A percentile compares a stretch with the other conserved stretches of the same genome.
phyloP scores from a whole-genome alignment of 2,888 invertebrate genomes.

The Adineta ricciae region DNA sequence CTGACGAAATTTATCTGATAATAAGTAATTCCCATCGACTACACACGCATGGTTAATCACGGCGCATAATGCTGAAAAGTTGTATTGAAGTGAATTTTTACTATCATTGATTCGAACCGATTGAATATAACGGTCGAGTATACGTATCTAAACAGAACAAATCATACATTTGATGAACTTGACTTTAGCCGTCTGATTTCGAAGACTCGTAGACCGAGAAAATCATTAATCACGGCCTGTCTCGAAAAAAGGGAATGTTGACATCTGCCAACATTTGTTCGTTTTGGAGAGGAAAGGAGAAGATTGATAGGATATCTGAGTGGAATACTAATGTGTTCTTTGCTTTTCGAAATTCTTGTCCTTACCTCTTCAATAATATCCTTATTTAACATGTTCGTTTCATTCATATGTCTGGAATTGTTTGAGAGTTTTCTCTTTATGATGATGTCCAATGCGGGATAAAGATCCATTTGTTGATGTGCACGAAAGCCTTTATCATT shows the following conservation, averaged over 20 bases:
- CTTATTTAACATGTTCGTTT: background rate
- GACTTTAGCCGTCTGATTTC: no score
- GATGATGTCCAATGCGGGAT: background rate
- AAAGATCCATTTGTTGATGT: background rate
- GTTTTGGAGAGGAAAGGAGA: no score
- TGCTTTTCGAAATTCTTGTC: background rate
- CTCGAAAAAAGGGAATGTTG: no score
- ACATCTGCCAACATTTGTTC: no score
- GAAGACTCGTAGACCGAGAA: no score
- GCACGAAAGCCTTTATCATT: background rate
- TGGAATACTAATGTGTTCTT: background rate
- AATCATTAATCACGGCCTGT: no score
- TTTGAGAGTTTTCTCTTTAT: background rate
- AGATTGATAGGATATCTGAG: background rate
- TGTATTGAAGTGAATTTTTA: background rate
- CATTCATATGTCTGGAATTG: background rate
- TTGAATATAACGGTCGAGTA: background rate
- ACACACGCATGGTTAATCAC: background rate
- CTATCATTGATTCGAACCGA: background rate
- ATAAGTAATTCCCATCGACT: conserved; percentile 2
- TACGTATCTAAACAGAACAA: background rate
- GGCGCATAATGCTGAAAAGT: background rate
- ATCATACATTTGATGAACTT: no score
- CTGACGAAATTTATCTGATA: background rate
- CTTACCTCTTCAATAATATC: background rate